Evolutionary conservation across 2,113 vertebrate species (phyloP), one percentile per base, ranked within the genome.

Genomic region (Struthidea cinerea): DNA sequence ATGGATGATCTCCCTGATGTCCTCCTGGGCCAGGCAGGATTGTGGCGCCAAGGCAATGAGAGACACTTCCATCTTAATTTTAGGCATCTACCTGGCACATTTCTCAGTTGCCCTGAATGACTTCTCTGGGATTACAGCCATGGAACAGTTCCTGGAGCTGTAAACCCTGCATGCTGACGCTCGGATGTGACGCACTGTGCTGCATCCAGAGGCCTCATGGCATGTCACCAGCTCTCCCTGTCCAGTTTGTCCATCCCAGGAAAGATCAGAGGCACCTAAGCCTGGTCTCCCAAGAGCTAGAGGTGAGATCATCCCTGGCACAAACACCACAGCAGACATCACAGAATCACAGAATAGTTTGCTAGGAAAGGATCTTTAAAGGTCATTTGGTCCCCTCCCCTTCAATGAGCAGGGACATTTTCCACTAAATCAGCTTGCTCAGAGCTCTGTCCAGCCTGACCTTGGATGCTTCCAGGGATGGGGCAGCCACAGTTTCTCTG

Each of bases 111-210:
- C 28, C 28, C 55, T 20, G 10, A 55, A 33, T n/a, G 61, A 59
- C 27, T 83, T 60, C n/a, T 86, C 50, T 0, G 1, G 77, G 50
- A 41, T 46, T 65, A 21, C 8, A 16, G 74, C 69, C 55, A 20
- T 16, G n/a, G 60, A 87, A 27, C 17, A 11, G 32, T 13, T 47
- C 37, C 41, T 68, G 67, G 32, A 88, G 70, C 35, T 67, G 21
- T 12, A 76, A 85, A 16, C 28, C 26, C 37, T 53, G 19, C 1
- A 0, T 37, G 44, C 61, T 74, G 55, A 74, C 0, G 0, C 69
- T n/a, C 4, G 0, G 24, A 44, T 61, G 35, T 41, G 49, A 82
- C 0, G 0, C n/a, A 13, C 33, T 26, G 8, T 32, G 37, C 37
- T 61, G 57, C 28, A 73, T 56, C 41, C 32, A 41, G 61, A 75